These are phyloP conservation scores for pig (Sus scrofa) DNA, from an alignment of 2,113 vertebrate genomes.

Conservation along the genomic window DNA sequence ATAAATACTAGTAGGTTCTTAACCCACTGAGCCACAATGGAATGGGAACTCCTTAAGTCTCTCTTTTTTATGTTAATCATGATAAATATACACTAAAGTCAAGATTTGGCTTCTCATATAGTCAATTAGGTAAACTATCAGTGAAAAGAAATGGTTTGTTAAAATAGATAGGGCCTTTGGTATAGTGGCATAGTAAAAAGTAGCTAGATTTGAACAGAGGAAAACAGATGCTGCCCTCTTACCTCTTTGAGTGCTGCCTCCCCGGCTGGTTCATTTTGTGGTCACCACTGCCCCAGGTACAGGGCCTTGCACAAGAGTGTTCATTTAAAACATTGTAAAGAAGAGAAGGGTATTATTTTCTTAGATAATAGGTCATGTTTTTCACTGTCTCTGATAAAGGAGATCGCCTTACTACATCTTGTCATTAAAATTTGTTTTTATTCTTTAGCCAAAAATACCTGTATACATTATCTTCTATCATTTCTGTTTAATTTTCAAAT, in stretches of 20 bases:
- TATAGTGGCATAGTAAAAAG: neutral
- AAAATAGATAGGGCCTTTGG: neutral
- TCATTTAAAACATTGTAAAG: neutral
- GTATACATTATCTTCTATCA: slow-evolving; percentile 66
- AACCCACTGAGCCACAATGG: too few species aligned
- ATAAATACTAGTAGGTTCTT: too few species aligned
- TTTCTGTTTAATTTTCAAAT: slow-evolving; percentile 79
- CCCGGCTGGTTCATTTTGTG: rapidly evolving
- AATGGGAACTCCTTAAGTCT: too few species aligned
- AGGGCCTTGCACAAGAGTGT: neutral
- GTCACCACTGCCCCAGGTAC: neutral
- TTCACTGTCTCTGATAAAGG: neutral
- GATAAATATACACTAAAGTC: neutral
- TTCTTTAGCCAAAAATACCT: slow-evolving; percentile 11
- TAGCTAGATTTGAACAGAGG: neutral
- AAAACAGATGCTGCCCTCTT: neutral
- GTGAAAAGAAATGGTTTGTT: neutral
- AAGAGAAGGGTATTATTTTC: neutral
- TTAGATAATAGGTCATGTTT: neutral
- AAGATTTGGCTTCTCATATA: neutral
- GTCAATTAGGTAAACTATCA: neutral
- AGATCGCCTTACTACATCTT: slow-evolving; percentile 64
- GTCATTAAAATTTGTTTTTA: slow-evolving; percentile 39
- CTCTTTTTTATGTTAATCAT: neutral
- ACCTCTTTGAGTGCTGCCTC: neutral